phyloP scores from a whole-genome alignment of 2,797 vertebrate genomes.

The Urophycis tenuis region DNA sequence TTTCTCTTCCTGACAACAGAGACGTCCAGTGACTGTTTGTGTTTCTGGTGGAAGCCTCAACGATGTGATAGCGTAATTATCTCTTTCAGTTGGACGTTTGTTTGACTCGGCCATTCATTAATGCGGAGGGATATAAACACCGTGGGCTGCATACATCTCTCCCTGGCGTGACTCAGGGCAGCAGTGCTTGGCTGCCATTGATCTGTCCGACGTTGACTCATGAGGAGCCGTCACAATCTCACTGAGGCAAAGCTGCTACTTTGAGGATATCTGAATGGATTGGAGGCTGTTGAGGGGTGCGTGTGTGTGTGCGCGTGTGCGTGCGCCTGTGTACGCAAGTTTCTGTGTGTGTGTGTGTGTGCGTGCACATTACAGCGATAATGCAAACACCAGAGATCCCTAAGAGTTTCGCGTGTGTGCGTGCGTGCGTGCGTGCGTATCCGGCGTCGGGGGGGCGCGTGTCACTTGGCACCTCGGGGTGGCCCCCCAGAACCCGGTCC shows the following conservation, averaged over 20 bases:
- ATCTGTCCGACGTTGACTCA: slow-evolving; percentile 6
- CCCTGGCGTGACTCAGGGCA: slow-evolving; percentile 8
- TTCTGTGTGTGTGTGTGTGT: not conserved
- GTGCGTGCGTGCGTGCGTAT: no score
- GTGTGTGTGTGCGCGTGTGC: not conserved
- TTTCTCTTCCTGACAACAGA: slow-evolving; percentile 27
- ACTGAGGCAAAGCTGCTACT: not conserved
- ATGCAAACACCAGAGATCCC: slow-evolving; percentile 6
- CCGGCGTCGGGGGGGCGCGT: not conserved
- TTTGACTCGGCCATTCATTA: slow-evolving; percentile 35
- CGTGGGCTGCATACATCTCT: slow-evolving; percentile 23
- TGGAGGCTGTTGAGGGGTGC: not conserved
- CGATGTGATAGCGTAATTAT: slow-evolving; percentile 38
- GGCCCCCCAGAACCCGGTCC: slow-evolving; percentile 1
- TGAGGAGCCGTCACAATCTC: not conserved
- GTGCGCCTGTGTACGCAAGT: not conserved
- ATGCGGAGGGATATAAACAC: slow-evolving; percentile 29
- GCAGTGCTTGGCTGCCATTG: slow-evolving; percentile 2
- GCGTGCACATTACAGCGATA: not conserved
- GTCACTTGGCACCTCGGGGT: not conserved
- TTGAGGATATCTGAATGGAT: not conserved
- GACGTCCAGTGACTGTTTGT: slow-evolving; percentile 35
- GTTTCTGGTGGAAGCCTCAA: slow-evolving; percentile 32
- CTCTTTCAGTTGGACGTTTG: slow-evolving; percentile 30
- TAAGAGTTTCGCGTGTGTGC: not conserved